A percentile compares a stretch with the other conserved stretches of the same genome.
These are phyloP conservation scores for Corvus cornix DNA, from an alignment of 2,113 vertebrate species.

Conservation along the genomic window DNA sequence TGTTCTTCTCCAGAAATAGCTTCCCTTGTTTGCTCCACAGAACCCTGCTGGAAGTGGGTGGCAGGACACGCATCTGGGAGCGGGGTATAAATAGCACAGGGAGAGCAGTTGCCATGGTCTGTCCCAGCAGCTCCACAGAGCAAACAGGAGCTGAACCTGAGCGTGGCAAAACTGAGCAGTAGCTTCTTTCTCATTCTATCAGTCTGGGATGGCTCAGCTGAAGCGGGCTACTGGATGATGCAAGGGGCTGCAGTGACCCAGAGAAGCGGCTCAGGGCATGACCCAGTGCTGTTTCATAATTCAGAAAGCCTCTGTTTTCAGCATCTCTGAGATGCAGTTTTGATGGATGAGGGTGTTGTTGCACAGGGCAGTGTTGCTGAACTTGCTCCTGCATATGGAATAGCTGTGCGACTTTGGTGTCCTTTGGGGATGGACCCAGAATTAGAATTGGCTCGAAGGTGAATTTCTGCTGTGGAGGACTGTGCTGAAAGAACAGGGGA, in stretches of 20 bases:
- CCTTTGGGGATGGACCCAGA: neutral
- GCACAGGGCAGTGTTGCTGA: neutral
- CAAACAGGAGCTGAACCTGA: neutral
- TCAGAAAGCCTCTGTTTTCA: neutral
- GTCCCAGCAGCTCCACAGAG: neutral
- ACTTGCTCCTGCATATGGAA: neutral
- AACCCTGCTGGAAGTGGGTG: neutral
- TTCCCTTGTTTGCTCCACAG: neutral
- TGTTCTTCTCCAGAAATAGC: conserved; percentile 1
- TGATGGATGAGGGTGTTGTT: neutral
- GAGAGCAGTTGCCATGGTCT: neutral
- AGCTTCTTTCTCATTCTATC: neutral
- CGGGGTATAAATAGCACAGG: conserved; percentile 25
- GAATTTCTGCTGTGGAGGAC: neutral
- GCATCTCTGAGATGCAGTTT: neutral
- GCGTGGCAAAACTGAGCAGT: accelerated
- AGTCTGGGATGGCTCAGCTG: neutral
- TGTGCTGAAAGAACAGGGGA: neutral
- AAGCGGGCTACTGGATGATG: neutral
- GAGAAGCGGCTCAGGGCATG: neutral
- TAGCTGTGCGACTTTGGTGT: neutral
- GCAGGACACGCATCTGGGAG: neutral
- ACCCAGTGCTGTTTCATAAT: neutral
- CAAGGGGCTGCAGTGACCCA: neutral
- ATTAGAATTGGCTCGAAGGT: neutral